Evolutionary conservation across 2,888 invertebrate genomes (phyloP).

Genomic region (Troides aeacus): DNA sequence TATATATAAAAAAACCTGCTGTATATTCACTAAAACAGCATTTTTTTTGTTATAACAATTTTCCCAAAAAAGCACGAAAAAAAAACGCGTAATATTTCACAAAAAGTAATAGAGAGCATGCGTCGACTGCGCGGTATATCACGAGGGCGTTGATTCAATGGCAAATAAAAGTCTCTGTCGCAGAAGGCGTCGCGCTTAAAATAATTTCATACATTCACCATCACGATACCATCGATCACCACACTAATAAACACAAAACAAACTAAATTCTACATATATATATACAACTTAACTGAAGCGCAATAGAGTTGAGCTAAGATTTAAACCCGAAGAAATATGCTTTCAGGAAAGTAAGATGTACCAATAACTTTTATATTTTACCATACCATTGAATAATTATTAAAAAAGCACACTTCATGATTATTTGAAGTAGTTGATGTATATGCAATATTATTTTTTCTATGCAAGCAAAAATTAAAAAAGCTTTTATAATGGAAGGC

Average conservation of each 20-base stretch:
- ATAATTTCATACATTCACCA: slow-evolving; percentile 64
- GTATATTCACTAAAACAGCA: background rate
- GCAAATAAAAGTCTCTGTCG: slow-evolving; percentile 60
- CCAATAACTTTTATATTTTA: too few species aligned
- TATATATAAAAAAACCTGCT: background rate
- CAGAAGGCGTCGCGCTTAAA: slow-evolving; percentile 64
- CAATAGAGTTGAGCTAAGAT: too few species aligned
- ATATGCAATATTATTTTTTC: background rate
- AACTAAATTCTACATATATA: background rate
- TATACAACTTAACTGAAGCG: too few species aligned
- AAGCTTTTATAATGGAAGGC: background rate
- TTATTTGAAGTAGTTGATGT: too few species aligned
- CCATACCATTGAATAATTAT: too few species aligned
- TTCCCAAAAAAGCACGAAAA: background rate
- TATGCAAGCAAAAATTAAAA: background rate
- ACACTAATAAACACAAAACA: slow-evolving; percentile 9
- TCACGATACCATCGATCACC: slow-evolving; percentile 64
- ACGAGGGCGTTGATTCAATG: slow-evolving; percentile 67
- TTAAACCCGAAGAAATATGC: too few species aligned
- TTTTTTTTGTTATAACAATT: background rate
- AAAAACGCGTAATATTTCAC: slow-evolving; percentile 40
- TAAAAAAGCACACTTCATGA: too few species aligned
- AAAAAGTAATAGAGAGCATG: slow-evolving; percentile 61
- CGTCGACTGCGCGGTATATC: slow-evolving; percentile 58
- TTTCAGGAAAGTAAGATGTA: too few species aligned